Evolutionary conservation across 2,797 vertebrate genomes (phyloP).

Genomic region (Enteromius fasciolatus): DNA sequence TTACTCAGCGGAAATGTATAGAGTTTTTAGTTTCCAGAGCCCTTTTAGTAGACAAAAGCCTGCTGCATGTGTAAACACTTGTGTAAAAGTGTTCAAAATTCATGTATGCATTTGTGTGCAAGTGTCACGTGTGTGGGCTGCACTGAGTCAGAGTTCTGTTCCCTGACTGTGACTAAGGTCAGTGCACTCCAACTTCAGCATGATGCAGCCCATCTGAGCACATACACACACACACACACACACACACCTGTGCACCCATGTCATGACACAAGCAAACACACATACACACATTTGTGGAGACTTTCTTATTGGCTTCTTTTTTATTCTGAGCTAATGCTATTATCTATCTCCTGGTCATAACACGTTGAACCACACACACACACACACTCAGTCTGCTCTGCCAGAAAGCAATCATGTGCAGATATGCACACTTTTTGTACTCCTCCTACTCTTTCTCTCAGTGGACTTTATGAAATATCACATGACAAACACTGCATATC

Average conservation of each 20-base stretch:
- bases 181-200: slow-evolving; percentile 57
- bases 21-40: not conserved
- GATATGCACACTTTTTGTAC: slow-evolving; percentile 12
- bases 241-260: slow-evolving; percentile 25
- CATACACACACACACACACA: slow-evolving; percentile 50
- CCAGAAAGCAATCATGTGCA: not conserved
- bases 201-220: slow-evolving; percentile 75
- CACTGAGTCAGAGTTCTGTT: slow-evolving; percentile 68
- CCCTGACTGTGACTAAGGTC: slow-evolving; percentile 62
- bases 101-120: slow-evolving; percentile 29
- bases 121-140: slow-evolving; percentile 49
- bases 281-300: not conserved
- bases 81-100: slow-evolving; percentile 15
- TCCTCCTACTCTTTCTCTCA: slow-evolving; percentile 24
- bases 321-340: not conserved
- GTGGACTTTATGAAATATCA: slow-evolving; percentile 47
- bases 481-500: slow-evolving; percentile 25
- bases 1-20: not conserved
- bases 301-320: not conserved
- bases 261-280: slow-evolving; percentile 21
- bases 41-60: not conserved
- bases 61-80: slow-evolving; percentile 1
- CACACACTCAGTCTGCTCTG: slow-evolving; percentile 39
- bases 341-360: not conserved
- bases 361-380: slow-evolving; percentile 17